A percentile compares a stretch with the other conserved stretches of the same genome.
Conservation (phyloP, 30 jellyfish, hydroid and myxozoan genomes). For the Pelagia noctiluca region DNA sequence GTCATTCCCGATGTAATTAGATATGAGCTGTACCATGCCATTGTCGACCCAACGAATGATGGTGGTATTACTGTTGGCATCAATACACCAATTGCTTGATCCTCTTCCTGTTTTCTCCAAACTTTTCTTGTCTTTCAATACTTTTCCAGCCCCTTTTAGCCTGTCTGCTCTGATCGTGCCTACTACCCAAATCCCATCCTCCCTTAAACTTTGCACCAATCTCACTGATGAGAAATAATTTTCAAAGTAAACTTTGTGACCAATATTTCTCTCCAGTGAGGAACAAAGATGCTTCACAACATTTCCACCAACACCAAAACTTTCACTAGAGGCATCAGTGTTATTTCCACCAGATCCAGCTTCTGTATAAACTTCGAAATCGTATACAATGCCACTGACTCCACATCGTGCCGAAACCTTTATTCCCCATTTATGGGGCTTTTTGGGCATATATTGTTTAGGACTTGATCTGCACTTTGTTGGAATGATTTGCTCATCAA, state of each 20-base stretch:
- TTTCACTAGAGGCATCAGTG: conserved; percentile 31
- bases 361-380: conserved; percentile 15
- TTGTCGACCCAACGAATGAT: conserved; percentile 1
- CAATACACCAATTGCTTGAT: conserved; percentile 28
- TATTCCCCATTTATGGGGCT: conserved; percentile 55
- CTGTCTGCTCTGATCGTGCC: conserved; percentile 45
- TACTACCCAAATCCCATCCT: conserved; percentile 17
- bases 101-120: conserved; percentile 36
- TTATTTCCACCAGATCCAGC: no score
- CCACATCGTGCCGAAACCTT: conserved; percentile 40
- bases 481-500: conserved; percentile 50
- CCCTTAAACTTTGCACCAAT: neutral
- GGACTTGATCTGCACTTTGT: conserved; percentile 20
- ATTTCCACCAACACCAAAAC: conserved; percentile 47
- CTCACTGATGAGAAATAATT: neutral
- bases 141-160: conserved; percentile 39
- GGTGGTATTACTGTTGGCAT: neutral
- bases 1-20: neutral
- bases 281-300: conserved; percentile 45
- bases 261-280: conserved; percentile 33
- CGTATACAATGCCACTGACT: conserved; percentile 41
- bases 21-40: neutral
- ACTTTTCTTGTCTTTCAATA: conserved; percentile 12
- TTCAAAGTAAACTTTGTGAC: conserved; percentile 53
- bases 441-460: conserved; percentile 38